Evolutionary conservation across 2,888 invertebrate genomes (phyloP), one percentile per base, ranked within the genome.

Genomic region (Serrognathus titanus): DNA sequence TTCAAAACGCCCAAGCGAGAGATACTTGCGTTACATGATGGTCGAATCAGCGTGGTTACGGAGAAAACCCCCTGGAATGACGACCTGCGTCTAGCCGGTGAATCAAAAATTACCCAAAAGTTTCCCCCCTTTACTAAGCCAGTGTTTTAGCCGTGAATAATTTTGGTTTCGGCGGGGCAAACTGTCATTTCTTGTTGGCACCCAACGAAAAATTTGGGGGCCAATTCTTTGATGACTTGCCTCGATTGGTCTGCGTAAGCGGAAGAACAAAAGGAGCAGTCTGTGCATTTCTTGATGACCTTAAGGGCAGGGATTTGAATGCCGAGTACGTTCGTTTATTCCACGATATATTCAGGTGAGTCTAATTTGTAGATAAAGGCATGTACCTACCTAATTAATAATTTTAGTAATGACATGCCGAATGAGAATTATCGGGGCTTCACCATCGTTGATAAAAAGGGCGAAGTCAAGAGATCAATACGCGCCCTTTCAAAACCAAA

Each of bases 151-250:
- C 45, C 3, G 16, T 95, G 20, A 96, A 92, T 79, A 93, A 92
- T 3, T 96, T 95, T 72, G 95, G 95, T 0, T 96, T 95, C 71
- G 95, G 95, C 37, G 95, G 95, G 1, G 88, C 89, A 7, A 93
- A 93, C 70, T 88, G 87, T 40, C 90, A 90, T 66, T 79, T 84
- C 16, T 71, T 90, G 45, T 71, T 90, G 6, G 82, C 83, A 71
- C 83, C 86, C 41, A 75, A 83, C 53, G 71, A 78, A 0, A 83
- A 83, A 58, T 81, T 87, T 71, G 78, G 81, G 2, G 87, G 83
- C n/a, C 69, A 82, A 10, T 86, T 88, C 0, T 67, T 71, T 0
- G 89, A 90, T 65, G 81, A 84, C 64, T 71, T 88, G 0, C 89
- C 89, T 0, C 83, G 92, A 49, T 75, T 94, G 48, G 83, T 90